Evolutionary conservation across 2,113 vertebrate genomes (phyloP).

Genomic region (Sinosuthora webbiana): DNA sequence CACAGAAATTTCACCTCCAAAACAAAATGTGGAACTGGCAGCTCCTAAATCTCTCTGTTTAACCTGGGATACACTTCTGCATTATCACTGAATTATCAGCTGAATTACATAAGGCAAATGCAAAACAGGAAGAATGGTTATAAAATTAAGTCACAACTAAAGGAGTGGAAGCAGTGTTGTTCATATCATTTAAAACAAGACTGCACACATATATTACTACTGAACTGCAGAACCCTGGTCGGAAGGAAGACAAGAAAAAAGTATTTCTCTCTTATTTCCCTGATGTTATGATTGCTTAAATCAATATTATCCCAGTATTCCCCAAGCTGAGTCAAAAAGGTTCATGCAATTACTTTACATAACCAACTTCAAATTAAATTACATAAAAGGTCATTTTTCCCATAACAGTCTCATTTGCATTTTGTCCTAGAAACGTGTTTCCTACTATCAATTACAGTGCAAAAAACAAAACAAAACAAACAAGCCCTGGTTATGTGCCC

Average conservation of each 20-base stretch:
- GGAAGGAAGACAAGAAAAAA: not conserved
- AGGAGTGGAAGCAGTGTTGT: not conserved
- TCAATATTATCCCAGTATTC: constrained; percentile 64
- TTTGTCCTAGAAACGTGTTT: constrained; percentile 46
- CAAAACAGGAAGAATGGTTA: not conserved
- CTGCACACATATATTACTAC: not conserved
- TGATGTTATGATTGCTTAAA: constrained; percentile 70
- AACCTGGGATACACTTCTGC: not conserved
- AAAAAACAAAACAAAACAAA: not conserved
- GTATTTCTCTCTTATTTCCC: constrained; percentile 38
- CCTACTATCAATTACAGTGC: constrained; percentile 11
- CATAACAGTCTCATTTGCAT: constrained; percentile 59
- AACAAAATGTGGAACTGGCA: not conserved
- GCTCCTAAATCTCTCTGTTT: not conserved
- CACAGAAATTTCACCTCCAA: not conserved
- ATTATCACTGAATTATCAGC: not conserved
- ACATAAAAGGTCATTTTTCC: constrained; percentile 61
- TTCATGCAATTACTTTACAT: constrained; percentile 66
- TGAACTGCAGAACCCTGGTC: not conserved
- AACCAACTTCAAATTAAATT: constrained; percentile 66
- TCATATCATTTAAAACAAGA: not conserved
- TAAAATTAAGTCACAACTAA: not conserved
- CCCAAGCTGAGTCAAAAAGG: constrained; percentile 64
- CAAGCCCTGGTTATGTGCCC: not conserved
- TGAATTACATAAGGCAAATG: not conserved